Percentiles rank a stretch among this genome's conserved stretches.
phyloP scores from a whole-genome alignment of 1,140 invertebrate genomes.

The Scaptomyza pallida region DNA sequence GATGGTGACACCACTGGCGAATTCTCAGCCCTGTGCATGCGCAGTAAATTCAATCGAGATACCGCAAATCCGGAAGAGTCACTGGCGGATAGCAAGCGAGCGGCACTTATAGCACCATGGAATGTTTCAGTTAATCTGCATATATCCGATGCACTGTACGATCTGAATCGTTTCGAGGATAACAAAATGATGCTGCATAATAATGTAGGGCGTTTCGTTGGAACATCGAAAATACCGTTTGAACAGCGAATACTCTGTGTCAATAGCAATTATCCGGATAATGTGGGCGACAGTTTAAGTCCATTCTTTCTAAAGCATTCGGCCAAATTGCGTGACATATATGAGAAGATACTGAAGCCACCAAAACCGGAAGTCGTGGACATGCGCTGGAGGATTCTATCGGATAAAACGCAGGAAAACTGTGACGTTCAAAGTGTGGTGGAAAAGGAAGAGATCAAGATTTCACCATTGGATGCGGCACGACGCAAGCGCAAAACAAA shows the following conservation, averaged over 20 bases:
- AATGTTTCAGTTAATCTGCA: constrained; percentile 35
- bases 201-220: constrained; percentile 37
- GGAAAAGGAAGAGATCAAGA: constrained; percentile 35
- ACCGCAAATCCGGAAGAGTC: constrained; percentile 33
- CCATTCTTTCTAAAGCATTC: constrained; percentile 58
- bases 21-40: constrained; percentile 25
- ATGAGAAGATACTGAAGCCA: constrained; percentile 31
- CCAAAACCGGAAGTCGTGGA: constrained; percentile 8
- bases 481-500: constrained; percentile 62
- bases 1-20: background rate
- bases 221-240: constrained; percentile 53
- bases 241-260: constrained; percentile 51
- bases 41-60: constrained; percentile 51
- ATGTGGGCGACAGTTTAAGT: constrained; percentile 45
- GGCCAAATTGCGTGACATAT: constrained; percentile 25
- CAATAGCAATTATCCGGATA: constrained; percentile 67
- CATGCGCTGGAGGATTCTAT: constrained; percentile 50
- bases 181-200: constrained; percentile 57
- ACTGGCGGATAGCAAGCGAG: constrained; percentile 25
- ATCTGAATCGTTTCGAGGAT: constrained; percentile 71
- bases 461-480: constrained; percentile 62
- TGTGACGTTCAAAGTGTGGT: constrained; percentile 70
- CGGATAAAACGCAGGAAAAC: constrained; percentile 24
- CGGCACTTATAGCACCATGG: background rate
- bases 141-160: constrained; percentile 63